phyloP scores from a whole-genome alignment of 2,797 vertebrate genomes.

The Pseudochirops cupreus region DNA sequence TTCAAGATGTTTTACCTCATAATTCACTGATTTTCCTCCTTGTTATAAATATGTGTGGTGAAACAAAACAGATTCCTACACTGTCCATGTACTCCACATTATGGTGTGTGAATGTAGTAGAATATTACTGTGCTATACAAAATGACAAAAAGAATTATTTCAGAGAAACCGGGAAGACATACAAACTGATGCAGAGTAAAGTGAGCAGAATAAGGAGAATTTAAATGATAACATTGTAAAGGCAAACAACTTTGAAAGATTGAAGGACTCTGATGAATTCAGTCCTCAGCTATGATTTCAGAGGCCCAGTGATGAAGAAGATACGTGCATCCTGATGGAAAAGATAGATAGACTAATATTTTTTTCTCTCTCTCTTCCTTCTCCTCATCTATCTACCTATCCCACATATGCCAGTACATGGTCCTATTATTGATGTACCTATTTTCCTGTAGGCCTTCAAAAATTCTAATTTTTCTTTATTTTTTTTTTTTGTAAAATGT shows the following conservation, averaged over 20 bases:
- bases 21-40: background rate
- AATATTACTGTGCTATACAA: background rate
- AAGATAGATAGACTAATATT: background rate
- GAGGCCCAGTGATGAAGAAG: background rate
- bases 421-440: background rate
- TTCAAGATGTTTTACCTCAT: background rate
- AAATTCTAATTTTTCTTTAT: background rate
- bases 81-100: background rate
- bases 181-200: background rate
- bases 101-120: background rate
- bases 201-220: background rate
- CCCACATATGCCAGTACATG: background rate
- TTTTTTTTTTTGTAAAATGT: background rate
- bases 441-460: background rate
- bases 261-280: background rate
- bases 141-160: background rate
- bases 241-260: background rate
- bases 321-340: background rate
- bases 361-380: background rate
- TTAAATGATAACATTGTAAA: background rate
- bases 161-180: background rate
- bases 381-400: background rate
- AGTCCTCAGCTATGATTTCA: background rate
- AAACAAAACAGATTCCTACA: background rate
- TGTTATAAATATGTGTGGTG: background rate